phyloP scores from a whole-genome alignment of 2,113 vertebrate species.

The Myodes glareolus region DNA sequence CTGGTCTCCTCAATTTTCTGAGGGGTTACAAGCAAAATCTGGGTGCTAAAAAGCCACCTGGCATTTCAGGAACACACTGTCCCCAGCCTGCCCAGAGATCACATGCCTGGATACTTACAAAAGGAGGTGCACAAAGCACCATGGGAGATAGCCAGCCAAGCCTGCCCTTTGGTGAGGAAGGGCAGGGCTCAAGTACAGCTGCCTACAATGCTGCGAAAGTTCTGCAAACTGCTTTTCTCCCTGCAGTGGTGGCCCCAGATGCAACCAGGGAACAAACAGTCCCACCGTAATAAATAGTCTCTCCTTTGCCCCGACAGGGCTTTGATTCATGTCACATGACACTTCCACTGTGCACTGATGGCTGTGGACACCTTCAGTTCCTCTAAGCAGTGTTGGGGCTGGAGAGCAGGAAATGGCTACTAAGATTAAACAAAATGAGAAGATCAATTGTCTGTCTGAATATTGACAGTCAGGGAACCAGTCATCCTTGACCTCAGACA shows the following conservation, averaged over 20 bases:
- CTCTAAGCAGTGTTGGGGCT: slow-evolving; percentile 76
- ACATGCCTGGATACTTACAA: neutral
- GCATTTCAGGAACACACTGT: neutral
- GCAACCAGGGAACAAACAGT: slow-evolving; percentile 81
- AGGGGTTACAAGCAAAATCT: neutral
- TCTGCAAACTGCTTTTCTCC: slow-evolving; percentile 79
- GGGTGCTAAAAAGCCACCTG: neutral
- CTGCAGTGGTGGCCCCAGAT: slow-evolving; percentile 84
- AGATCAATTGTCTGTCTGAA: slow-evolving; percentile 81
- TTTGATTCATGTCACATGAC: slow-evolving; percentile 88
- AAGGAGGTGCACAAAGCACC: neutral
- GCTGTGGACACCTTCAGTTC: slow-evolving; percentile 84
- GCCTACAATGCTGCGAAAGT: slow-evolving; percentile 80
- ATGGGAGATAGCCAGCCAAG: neutral
- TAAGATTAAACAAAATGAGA: slow-evolving; percentile 84
- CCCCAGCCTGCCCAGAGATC: neutral
- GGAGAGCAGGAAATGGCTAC: slow-evolving; percentile 77
- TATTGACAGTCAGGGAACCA: slow-evolving; percentile 82
- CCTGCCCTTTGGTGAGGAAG: neutral
- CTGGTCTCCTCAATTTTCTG: neutral
- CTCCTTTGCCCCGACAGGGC: slow-evolving; percentile 84
- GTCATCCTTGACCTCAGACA: slow-evolving; percentile 83
- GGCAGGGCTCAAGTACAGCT: slow-evolving; percentile 57
- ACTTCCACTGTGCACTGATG: slow-evolving; percentile 84
- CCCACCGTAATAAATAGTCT: slow-evolving; percentile 88